Base-by-base conservation (phyloP, 2,797 vertebrate species). In the Sebastes flavidus region DNA sequence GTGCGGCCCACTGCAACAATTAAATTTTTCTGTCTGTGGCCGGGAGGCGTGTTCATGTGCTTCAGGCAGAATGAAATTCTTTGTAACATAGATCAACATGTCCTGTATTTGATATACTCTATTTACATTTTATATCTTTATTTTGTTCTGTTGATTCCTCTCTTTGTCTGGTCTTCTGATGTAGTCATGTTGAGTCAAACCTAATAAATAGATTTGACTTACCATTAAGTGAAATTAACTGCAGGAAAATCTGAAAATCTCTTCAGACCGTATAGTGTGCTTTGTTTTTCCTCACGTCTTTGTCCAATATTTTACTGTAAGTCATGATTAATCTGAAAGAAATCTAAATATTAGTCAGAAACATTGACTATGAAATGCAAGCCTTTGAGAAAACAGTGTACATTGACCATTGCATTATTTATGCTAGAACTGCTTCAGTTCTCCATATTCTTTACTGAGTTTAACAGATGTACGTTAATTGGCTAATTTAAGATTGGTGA, bases 271-370 rank as follows among this genome's bases (percentile, higher is more conserved):
- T 13, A 68, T 55, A 58, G 2, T 18, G 3, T 46, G 16, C 30
- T 65, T 70, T 74, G 29, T 71, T 29, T 78, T 55, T 85, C 52
- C 66, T 75, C 22, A 82, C 6, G 6, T 69, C 14, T 30, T 59
- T 52, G 52, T 29, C 18, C 16, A 14, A 4, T 62, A 18, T n/a
- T 58, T 29, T 14, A 25, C 46, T 38, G 6, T 54, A 49, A 4
- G 2, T 24, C 42, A 2, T 30, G 1, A 36, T 67, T 60, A 10
- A 68, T 76, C 29, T 67, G 55, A 42, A 42, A 59, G 24, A 22
- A 16, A 24, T 16, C 4, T 54, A 42, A 69, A 55, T 25, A 22
- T 8, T 5, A n/a, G 5, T n/a, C 56, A 30, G 36, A 29, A 38
- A 60, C 18, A 29, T 27, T 38, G 4, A 58, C 32, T 62, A 0